Base-by-base conservation (phyloP, 2,888 invertebrate genomes). In the Cerastis leucographa region DNA sequence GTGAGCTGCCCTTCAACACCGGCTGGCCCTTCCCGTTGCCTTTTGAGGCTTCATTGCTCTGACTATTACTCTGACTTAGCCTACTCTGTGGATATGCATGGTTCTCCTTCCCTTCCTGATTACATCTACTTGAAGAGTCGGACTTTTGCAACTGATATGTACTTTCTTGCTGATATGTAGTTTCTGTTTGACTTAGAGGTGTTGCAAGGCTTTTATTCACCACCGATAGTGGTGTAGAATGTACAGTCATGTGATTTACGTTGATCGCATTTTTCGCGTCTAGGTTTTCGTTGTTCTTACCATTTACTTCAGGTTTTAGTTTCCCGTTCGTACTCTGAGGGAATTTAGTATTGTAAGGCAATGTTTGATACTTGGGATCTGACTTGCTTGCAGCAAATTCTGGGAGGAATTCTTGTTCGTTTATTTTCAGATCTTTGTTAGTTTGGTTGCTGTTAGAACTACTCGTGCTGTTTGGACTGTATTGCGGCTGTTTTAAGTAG, bases 351-450 rank as follows among this genome's bases (percentile, higher is more conserved):
- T 98, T 99, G 95, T 98, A 98, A 88, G 99, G 99, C 94, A 99
- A 96, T 46, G 99, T 99, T 97, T 99, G 99, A 96, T 98, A 99
- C 95, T 98, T 99, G 62, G 98, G 98, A 94, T 99, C 99, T 75
- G 98, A 98, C 93, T 99, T 99, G 90, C 98, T 98, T 44, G 98
- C 97, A 80, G 97, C 97, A 91, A 98, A 98, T 90, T 98, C 97
- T 75, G 97, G 97, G 35, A 97, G 94, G 85, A 96, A 97, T 89
- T 97, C 97, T 89, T 96, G 97, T 89, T 96, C 97, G 86, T 95
- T 97, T 87, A 95, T 95, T 92, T 96, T 97, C 65, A 95, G 89
- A 85, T 96, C 96, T 91, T 96, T 97, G 25, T 95, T 94, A 54
- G 94, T 95, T 94, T 96, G 96, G 79, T 95, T 96, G 85, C 96